phyloP scores from a whole-genome alignment of 2,797 vertebrate genomes.

The Pipistrellus nathusii region DNA sequence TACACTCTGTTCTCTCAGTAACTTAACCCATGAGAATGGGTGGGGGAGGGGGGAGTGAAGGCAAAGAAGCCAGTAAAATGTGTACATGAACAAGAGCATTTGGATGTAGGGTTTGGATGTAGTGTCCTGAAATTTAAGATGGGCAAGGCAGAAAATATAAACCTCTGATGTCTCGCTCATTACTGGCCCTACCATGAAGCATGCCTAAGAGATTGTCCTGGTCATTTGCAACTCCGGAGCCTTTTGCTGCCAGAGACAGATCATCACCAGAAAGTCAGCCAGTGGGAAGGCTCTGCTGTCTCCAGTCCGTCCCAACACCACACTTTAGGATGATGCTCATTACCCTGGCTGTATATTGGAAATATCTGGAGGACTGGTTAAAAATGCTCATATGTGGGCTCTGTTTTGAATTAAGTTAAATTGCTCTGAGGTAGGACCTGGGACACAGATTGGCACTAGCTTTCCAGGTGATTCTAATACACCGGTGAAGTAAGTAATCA shows the following conservation, averaged over 20 bases:
- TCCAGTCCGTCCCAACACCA: neutral
- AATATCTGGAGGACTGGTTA: neutral
- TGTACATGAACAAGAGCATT: neutral
- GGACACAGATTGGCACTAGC: neutral
- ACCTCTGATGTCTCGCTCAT: neutral
- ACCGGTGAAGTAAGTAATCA: neutral
- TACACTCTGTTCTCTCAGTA: slow-evolving; percentile 25
- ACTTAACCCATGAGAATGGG: neutral
- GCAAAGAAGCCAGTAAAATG: slow-evolving; percentile 3
- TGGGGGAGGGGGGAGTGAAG: neutral
- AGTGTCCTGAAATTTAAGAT: slow-evolving; percentile 21
- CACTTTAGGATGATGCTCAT: neutral
- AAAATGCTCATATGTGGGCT: neutral
- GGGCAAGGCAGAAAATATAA: neutral
- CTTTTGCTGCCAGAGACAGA: neutral
- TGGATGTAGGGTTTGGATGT: no score
- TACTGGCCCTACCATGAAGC: neutral
- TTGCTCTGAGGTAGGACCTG: neutral
- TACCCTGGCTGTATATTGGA: neutral
- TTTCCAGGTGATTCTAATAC: neutral
- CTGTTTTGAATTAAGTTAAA: slow-evolving; percentile 25
- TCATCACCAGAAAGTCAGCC: neutral
- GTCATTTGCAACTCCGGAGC: neutral
- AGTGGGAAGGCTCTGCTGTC: neutral
- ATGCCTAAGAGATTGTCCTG: neutral